Base-by-base conservation (phyloP, 2,113 vertebrate genomes). In the Otocyon megalotis region DNA sequence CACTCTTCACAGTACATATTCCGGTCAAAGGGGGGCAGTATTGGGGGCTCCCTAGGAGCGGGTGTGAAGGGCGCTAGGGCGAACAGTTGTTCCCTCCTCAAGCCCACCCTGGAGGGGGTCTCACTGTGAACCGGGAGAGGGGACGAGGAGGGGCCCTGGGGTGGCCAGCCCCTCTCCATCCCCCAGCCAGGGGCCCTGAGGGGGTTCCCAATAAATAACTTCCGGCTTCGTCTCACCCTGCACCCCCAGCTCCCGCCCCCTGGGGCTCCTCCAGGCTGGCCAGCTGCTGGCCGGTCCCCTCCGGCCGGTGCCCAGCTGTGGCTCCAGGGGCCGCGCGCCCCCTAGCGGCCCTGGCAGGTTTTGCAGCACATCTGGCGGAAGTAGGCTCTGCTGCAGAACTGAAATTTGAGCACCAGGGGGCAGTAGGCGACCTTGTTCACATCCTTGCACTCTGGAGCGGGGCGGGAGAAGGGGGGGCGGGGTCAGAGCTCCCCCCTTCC, bases 351-450 rank as follows among this genome's bases (percentile, higher is more conserved):
- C 98, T 99, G 99, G 99, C 99, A 99, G 35, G 99, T 99, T 98
- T 99, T 99, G 98, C 99, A 99, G 99, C 99, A 99, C 99, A 99
- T 99, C 98, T 99, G 99, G 99, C 99, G 99, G 99, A 99, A 99
- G 98, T 99, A 99, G 94, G 99, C 99, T 96, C 99, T 99, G 99
- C 99, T 99, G 99, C 99, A 99, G 99, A 99, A 99, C 98, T 99
- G 99, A 96, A 99, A 99, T 99, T 99, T 99, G 98, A 99, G 99
- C 99, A 99, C 99, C 98, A 99, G 99, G 93, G 99, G 99, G 99
- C 99, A 99, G 99, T 99, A 99, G 79, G 99, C 99, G 98, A 99
- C 99, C 98, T 99, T 99, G 99, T 99, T 99, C 99, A 99, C 99
- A 99, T 99, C 99, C 99, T 99, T 99, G 99, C 99, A 99, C 98